A percentile compares a stretch with the other conserved stretches of the same genome.
Conservation (phyloP, 92 coral and sea anemone genomes). For the Chrysogorgia sp. region DNA sequence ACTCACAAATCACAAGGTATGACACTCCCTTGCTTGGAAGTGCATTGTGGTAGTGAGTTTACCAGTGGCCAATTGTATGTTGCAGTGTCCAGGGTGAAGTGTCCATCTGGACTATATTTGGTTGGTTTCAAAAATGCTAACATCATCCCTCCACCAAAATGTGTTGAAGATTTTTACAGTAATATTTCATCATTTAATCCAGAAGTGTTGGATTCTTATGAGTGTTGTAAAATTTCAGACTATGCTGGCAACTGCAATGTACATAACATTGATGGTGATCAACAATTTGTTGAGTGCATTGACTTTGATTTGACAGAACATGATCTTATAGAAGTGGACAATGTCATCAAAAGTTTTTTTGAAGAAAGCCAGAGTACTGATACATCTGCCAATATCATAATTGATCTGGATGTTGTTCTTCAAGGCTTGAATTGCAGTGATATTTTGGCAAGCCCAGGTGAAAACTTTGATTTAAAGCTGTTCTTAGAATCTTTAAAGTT, state of each 20-base stretch:
- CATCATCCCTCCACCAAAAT: neutral
- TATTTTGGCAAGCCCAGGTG: conserved; percentile 14
- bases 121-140: conserved; percentile 3
- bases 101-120: neutral
- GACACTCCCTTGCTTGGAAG: no score
- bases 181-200: neutral
- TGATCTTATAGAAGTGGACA: neutral
- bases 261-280: neutral
- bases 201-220: neutral
- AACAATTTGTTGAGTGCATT: neutral
- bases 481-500: conserved; percentile 29
- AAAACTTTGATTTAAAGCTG: conserved; percentile 22
- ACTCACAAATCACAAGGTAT: no score
- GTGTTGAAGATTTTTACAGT: neutral
- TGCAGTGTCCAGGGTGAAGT: conserved; percentile 1
- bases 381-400: neutral
- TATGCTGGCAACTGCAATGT: neutral
- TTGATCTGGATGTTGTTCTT: conserved; percentile 35
- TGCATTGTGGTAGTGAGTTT: conserved; percentile 14
- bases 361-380: neutral
- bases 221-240: neutral
- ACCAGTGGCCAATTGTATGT: conserved; percentile 17
- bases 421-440: conserved; percentile 21
- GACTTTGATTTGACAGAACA: neutral
- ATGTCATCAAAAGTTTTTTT: neutral